phyloP scores from a whole-genome alignment of 2,113 vertebrate species.

The Telmatochromis brichardi region DNA sequence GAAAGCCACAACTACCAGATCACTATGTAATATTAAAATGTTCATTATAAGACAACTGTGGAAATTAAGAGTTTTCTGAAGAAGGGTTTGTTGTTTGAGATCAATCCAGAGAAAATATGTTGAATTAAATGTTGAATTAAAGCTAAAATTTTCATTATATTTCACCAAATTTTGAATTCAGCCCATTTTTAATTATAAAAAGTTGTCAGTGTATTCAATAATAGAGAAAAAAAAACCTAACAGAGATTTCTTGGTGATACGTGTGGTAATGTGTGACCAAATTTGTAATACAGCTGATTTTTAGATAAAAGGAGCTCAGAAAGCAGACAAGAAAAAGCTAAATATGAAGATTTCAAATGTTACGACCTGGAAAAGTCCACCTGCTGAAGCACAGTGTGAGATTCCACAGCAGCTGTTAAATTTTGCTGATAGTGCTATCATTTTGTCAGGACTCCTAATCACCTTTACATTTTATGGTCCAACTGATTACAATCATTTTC shows the following conservation, averaged over 20 bases:
- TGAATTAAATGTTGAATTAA: not conserved
- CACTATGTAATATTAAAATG: not conserved
- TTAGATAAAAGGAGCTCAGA: not conserved
- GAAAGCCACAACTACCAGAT: not conserved
- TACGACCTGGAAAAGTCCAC: not conserved
- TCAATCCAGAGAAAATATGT: not conserved
- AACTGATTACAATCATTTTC: not conserved
- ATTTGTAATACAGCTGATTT: not conserved
- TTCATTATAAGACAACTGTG: not conserved
- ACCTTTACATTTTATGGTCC: not conserved
- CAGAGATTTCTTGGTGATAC: not conserved
- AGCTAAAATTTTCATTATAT: not conserved
- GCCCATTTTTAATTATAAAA: not conserved
- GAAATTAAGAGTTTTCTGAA: not conserved
- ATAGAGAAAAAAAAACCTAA: not conserved
- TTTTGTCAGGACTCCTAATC: not conserved
- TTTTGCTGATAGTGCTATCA: not conserved
- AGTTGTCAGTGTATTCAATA: not conserved
- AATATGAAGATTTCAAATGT: not conserved
- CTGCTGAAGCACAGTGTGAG: not conserved
- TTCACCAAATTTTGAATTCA: not conserved
- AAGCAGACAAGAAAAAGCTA: not conserved
- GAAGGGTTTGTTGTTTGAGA: not conserved
- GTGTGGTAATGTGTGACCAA: not conserved
- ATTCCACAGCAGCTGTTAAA: not conserved